Evolutionary conservation across 1,140 invertebrate genomes (phyloP).

Genomic region (Drosophila orena): DNA sequence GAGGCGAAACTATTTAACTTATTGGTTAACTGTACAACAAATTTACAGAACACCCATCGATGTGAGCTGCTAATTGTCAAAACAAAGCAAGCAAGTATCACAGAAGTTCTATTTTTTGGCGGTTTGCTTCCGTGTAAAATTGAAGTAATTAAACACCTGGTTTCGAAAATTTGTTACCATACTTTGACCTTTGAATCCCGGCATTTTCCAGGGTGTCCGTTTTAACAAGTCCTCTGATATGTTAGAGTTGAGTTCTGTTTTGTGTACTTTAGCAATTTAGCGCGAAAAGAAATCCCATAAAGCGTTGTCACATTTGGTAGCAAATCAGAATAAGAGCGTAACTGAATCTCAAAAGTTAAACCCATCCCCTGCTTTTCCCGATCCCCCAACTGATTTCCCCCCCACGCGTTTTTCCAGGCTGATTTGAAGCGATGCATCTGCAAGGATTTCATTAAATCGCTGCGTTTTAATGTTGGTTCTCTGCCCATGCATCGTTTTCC

Average conservation of each 20-base stretch:
- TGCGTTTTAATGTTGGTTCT: too few relatives aligned
- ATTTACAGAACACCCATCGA: slow-evolving; percentile 32
- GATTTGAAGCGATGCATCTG: neutral
- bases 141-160: neutral
- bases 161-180: neutral
- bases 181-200: neutral
- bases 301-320: slow-evolving; percentile 65
- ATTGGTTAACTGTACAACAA: slow-evolving; percentile 69
- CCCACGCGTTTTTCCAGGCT: neutral
- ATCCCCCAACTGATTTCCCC: slow-evolving; percentile 1
- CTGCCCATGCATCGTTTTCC: neutral
- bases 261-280: slow-evolving; percentile 80
- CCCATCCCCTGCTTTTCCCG: slow-evolving; percentile 3
- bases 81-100: neutral
- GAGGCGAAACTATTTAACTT: slow-evolving; percentile 48
- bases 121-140: neutral
- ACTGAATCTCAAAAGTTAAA: slow-evolving; percentile 57
- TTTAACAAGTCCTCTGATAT: slow-evolving; percentile 58
- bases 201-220: slow-evolving; percentile 25
- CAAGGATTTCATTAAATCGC: neutral
- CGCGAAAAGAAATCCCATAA: slow-evolving; percentile 76
- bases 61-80: neutral
- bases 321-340: slow-evolving; percentile 78
- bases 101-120: slow-evolving; percentile 2
- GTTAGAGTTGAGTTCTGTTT: slow-evolving; percentile 48